These are phyloP conservation scores for Ooceraea biroi DNA, from an alignment of 1,140 invertebrate species.

Conservation along the genomic window DNA sequence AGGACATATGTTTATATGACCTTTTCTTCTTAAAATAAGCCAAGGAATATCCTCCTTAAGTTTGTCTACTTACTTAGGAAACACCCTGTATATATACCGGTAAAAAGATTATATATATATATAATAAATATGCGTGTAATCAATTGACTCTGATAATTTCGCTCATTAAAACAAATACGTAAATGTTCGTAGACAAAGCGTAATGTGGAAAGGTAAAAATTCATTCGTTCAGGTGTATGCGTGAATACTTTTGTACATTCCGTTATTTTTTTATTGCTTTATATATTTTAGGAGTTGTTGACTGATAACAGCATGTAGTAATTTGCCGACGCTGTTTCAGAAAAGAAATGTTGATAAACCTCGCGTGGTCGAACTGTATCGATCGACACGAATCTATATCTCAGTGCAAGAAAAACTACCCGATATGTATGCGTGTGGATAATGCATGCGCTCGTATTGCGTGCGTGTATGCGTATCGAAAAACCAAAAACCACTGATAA, in stretches of 20 bases:
- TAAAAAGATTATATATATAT: too few species aligned
- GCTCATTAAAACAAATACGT: background rate
- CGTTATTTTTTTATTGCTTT: slow-evolving; percentile 12
- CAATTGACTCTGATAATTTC: background rate
- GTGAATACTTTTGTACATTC: slow-evolving; percentile 30
- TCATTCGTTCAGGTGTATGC: background rate
- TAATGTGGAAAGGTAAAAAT: slow-evolving; percentile 12
- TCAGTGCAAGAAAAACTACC: background rate
- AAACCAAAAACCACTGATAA: background rate
- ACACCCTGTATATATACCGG: too few species aligned
- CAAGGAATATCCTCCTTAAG: too few species aligned
- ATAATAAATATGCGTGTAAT: slow-evolving; percentile 10
- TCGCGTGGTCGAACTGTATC: too few species aligned
- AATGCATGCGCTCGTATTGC: too few species aligned
- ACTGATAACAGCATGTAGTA: background rate
- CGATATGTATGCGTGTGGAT: background rate
- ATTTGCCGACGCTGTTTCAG: background rate
- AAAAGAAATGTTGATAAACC: background rate
- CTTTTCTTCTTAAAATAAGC: too few species aligned
- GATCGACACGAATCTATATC: background rate
- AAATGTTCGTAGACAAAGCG: background rate
- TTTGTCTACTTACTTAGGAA: too few species aligned
- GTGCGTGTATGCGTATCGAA: background rate
- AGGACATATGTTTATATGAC: too few species aligned
- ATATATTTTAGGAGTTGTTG: background rate